Conservation (phyloP, 2,888 invertebrate species). For the Tupiocoris notatus region DNA sequence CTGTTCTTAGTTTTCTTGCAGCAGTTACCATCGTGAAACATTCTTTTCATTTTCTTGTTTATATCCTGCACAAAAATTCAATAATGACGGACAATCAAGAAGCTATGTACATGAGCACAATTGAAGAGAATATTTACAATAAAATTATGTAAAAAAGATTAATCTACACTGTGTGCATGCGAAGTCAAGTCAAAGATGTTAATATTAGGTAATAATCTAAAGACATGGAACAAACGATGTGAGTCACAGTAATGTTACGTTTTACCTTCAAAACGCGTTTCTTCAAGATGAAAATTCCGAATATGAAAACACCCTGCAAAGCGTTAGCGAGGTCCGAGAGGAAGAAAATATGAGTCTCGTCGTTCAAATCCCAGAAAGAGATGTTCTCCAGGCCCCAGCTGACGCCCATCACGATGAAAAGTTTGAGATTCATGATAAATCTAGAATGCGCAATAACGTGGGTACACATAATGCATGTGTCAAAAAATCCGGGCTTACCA, state of each 20-base stretch:
- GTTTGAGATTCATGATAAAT: constrained; percentile 68
- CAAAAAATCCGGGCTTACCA: no score
- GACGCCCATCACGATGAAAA: constrained; percentile 78
- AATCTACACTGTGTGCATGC: neutral
- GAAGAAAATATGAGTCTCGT: constrained; percentile 54
- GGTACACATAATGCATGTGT: no score
- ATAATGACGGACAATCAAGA: neutral
- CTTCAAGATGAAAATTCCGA: constrained; percentile 70
- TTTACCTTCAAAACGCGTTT: constrained; percentile 57
- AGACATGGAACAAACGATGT: no score
- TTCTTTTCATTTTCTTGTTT: neutral
- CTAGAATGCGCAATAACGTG: no score
- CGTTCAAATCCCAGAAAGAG: constrained; percentile 55
- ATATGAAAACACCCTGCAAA: constrained; percentile 70
- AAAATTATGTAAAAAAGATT: neutral
- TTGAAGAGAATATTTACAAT: neutral
- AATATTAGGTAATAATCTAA: no score
- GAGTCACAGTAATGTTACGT: no score
- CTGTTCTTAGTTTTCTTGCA: neutral
- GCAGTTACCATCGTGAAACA: neutral
- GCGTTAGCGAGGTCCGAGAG: constrained; percentile 67
- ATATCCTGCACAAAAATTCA: neutral
- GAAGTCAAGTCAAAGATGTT: neutral
- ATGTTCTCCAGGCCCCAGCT: constrained; percentile 69
- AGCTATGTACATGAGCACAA: neutral